A percentile compares a stretch with the other conserved stretches of the same genome.
Evolutionary conservation across 2,888 invertebrate species (phyloP).

Genomic region (Andrena fulva): DNA sequence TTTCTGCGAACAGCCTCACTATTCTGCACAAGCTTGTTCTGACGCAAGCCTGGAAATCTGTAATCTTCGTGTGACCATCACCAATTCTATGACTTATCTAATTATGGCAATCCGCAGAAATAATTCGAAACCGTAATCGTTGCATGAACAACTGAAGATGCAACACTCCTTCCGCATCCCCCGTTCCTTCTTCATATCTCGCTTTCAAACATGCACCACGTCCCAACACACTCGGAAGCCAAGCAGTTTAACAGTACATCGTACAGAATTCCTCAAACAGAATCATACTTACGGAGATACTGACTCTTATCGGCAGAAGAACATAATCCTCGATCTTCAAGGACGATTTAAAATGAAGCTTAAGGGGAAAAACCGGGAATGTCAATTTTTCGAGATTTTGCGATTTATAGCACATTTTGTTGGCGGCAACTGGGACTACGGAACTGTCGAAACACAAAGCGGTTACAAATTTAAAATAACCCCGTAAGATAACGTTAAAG

Average conservation of each 20-base stretch:
- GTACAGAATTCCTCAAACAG: no score
- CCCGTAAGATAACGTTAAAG: no score
- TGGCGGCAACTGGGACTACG: no score
- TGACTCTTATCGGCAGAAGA: no score
- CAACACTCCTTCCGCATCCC: background rate
- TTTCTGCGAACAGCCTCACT: slow-evolving; percentile 21
- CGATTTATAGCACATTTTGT: no score
- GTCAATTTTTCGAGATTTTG: no score
- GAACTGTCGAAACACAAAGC: no score
- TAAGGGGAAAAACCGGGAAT: no score
- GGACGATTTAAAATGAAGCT: no score
- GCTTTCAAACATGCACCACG: slow-evolving; percentile 41
- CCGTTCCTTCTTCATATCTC: slow-evolving; percentile 5
- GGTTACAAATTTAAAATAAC: no score
- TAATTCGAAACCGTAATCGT: background rate
- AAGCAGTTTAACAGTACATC: background rate
- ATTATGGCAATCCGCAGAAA: background rate
- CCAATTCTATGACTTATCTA: background rate
- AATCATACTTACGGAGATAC: no score
- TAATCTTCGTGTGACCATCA: background rate
- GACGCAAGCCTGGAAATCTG: slow-evolving; percentile 26
- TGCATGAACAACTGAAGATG: slow-evolving; percentile 44
- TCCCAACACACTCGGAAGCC: slow-evolving; percentile 37
- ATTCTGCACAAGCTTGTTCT: slow-evolving; percentile 31
- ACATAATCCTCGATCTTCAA: no score